Evolutionary conservation across 2,888 invertebrate species (phyloP).

Genomic region (Tupiocoris notatus): DNA sequence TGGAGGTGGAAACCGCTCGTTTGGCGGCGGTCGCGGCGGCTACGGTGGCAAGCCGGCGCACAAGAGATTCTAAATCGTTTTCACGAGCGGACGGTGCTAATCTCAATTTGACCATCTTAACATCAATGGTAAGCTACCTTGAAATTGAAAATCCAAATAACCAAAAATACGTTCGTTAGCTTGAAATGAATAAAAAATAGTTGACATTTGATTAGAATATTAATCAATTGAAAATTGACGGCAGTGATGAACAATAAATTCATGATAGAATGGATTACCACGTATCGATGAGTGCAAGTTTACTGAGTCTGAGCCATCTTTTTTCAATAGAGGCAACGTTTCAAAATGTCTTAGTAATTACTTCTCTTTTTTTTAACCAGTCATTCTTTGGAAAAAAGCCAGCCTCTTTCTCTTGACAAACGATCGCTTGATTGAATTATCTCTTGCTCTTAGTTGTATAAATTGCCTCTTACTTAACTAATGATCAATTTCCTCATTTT

Average conservation of each 20-base stretch:
- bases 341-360: too few relatives aligned
- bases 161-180: too few relatives aligned
- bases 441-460: too few relatives aligned
- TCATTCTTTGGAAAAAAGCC: too few relatives aligned
- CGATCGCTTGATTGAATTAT: too few relatives aligned
- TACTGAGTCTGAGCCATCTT: slow-evolving; percentile 37
- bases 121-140: slow-evolving; percentile 8
- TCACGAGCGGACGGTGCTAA: background rate
- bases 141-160: background rate
- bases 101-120: background rate
- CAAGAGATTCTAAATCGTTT: slow-evolving; percentile 27
- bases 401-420: too few relatives aligned
- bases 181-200: too few relatives aligned
- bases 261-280: slow-evolving; percentile 31
- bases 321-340: too few relatives aligned
- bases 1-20: slow-evolving; percentile 35
- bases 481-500: background rate
- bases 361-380: too few relatives aligned
- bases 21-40: slow-evolving; percentile 30
- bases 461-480: too few relatives aligned
- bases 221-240: background rate
- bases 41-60: slow-evolving; percentile 26
- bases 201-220: too few relatives aligned
- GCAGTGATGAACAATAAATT: slow-evolving; percentile 9
- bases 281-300: slow-evolving; percentile 16